Percentiles rank a stretch among this genome's conserved stretches.
Evolutionary conservation across 2,113 vertebrate genomes (phyloP).

Genomic region (mouse (Mus musculus)): GRCm39 chr16:39177501-39178000

Average conservation of each 20-base stretch:
- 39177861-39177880: not conserved
- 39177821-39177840: not conserved
- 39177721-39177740: not conserved
- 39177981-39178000: not conserved
- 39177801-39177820: too few species aligned
- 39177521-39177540: conserved; percentile 39
- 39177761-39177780: not conserved
- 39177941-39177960: not conserved
- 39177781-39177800: not conserved
- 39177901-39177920: not conserved
- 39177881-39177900: not conserved
- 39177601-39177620: not conserved
- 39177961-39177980: not conserved
- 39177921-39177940: not conserved
- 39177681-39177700: not conserved
- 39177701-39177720: not conserved
- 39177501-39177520: not conserved
- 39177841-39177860: too few species aligned
- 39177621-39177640: not conserved
- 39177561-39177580: not conserved
- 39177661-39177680: not conserved
- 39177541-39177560: not conserved
- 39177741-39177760: not conserved
- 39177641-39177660: not conserved
- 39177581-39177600: not conserved